Percentiles rank a stretch among this genome's conserved stretches.
phyloP scores from a whole-genome alignment of 2,797 vertebrate genomes.

The Cyclopterus lumpus region DNA sequence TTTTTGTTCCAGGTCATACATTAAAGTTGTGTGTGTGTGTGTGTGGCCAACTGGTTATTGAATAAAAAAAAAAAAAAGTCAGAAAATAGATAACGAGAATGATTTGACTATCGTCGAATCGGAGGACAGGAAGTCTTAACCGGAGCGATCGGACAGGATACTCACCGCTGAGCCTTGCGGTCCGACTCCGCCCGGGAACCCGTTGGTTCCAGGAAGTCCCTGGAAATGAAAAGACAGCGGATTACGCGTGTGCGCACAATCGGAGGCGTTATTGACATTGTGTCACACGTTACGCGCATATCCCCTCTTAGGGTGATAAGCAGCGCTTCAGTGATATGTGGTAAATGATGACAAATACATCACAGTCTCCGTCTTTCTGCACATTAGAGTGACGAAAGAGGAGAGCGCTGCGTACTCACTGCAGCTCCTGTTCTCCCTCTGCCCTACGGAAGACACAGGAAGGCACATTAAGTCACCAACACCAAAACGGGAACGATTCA shows the following conservation, averaged over 20 bases:
- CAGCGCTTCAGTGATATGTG: neutral
- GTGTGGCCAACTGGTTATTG: neutral
- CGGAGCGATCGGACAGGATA: slow-evolving; percentile 53
- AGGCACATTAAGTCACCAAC: slow-evolving; percentile 75
- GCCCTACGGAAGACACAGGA: slow-evolving; percentile 88
- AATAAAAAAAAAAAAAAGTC: neutral
- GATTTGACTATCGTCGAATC: slow-evolving; percentile 7
- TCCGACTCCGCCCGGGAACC: slow-evolving; percentile 89
- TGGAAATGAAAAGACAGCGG: slow-evolving; percentile 70
- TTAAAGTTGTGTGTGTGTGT: too few relatives aligned
- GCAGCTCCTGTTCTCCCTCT: slow-evolving; percentile 94
- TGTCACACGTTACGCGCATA: neutral
- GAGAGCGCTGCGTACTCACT: slow-evolving; percentile 84
- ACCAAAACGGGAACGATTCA: slow-evolving; percentile 29
- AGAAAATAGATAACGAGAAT: neutral
- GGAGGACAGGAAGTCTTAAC: slow-evolving; percentile 15
- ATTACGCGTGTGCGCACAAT: neutral
- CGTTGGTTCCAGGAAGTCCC: slow-evolving; percentile 93
- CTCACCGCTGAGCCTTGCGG: slow-evolving; percentile 91
- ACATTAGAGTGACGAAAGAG: slow-evolving; percentile 3
- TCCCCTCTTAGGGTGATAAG: neutral
- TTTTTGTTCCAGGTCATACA: neutral
- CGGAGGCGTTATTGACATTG: neutral
- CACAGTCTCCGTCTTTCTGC: neutral
- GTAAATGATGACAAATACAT: neutral